phyloP scores from a whole-genome alignment of 1,140 invertebrate species.

The Drusus annulatus region DNA sequence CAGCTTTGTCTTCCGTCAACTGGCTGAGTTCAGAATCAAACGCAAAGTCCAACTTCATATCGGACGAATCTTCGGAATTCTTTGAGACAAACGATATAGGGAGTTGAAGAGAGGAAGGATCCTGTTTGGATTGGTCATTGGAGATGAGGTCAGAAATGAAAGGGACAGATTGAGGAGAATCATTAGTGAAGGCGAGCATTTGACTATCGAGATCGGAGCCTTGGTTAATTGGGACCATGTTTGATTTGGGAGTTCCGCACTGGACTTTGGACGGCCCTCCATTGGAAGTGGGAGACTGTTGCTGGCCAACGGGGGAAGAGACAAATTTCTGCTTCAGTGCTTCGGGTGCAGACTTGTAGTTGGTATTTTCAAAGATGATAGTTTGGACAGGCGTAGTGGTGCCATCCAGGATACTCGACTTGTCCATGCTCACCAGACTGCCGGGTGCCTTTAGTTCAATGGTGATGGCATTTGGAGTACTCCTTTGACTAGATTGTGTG shows the following conservation, averaged over 20 bases:
- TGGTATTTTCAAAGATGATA: slow-evolving; percentile 93
- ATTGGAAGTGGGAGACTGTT: slow-evolving; percentile 57
- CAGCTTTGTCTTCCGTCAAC: slow-evolving; percentile 82
- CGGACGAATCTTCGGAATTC: slow-evolving; percentile 84
- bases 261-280: slow-evolving; percentile 57
- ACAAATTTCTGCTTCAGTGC: slow-evolving; percentile 76
- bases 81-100: slow-evolving; percentile 69
- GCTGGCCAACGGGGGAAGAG: slow-evolving; percentile 66
- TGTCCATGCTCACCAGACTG: slow-evolving; percentile 63
- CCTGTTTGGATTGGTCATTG: slow-evolving; percentile 61
- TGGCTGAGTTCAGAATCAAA: slow-evolving; percentile 87
- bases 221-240: slow-evolving; percentile 62
- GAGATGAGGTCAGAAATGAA: slow-evolving; percentile 69
- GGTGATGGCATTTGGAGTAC: slow-evolving; percentile 72
- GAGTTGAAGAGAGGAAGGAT: slow-evolving; percentile 62
- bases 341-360: slow-evolving; percentile 81
- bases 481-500: slow-evolving; percentile 71
- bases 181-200: slow-evolving; percentile 65
- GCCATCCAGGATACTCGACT: slow-evolving; percentile 77
- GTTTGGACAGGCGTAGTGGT: slow-evolving; percentile 86
- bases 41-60: slow-evolving; percentile 93
- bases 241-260: slow-evolving; percentile 46
- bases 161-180: slow-evolving; percentile 64
- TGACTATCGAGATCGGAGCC: slow-evolving; percentile 66
- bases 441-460: slow-evolving; percentile 66